A percentile compares a stretch with the other conserved stretches of the same genome.
Conservation (phyloP, 2,797 vertebrate species). For the Mormyrus proboscirostris region DNA sequence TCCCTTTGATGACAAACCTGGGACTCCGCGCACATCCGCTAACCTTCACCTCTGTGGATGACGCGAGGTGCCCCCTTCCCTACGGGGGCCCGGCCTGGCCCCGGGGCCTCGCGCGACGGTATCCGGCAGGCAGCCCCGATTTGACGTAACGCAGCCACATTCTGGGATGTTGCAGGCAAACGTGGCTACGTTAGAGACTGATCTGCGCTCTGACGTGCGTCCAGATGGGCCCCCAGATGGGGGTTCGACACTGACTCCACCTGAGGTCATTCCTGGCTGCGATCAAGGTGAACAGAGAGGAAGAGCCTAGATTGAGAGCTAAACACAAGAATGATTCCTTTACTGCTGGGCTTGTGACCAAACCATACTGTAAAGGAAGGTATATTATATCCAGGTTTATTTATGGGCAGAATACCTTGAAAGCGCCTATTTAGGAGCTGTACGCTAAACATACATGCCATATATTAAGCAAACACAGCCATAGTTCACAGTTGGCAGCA, state of each 20-base stretch:
- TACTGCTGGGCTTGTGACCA: neutral
- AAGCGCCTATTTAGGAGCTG: neutral
- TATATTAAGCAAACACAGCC: conserved; percentile 2
- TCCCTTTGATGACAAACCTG: conserved; percentile 10
- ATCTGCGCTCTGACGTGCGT: neutral
- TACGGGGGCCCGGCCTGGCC: no score
- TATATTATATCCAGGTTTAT: neutral
- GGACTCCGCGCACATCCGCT: neutral
- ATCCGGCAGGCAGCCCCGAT: neutral
- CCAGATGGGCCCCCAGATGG: neutral
- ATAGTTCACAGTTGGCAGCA: neutral
- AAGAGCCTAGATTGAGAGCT: neutral
- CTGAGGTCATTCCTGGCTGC: neutral
- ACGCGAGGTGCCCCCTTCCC: neutral
- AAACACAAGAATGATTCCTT: neutral
- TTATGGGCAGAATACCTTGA: neutral
- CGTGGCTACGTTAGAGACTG: neutral
- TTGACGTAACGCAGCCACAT: no score
- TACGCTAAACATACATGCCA: neutral
- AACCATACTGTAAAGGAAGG: neutral
- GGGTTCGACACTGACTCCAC: neutral
- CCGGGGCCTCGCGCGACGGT: no score
- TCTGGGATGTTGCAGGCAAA: neutral
- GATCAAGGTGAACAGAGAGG: neutral
- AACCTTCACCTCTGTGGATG: neutral